A percentile compares a stretch with the other conserved stretches of the same genome.
Evolutionary conservation across 2,888 invertebrate species (phyloP).

Genomic region (Philonicus albiceps): DNA sequence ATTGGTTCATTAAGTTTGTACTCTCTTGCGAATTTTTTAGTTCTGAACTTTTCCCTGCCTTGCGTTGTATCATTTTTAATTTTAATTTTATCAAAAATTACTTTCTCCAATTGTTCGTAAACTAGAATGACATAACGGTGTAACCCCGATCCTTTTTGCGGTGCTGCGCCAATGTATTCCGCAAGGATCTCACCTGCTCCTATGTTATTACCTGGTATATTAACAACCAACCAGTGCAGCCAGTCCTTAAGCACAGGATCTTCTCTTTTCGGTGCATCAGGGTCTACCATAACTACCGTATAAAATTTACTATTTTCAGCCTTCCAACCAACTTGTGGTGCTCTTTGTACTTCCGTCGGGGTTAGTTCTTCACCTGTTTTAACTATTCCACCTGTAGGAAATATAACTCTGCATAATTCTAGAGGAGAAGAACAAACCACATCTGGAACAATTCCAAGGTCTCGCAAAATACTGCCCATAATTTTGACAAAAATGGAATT

Average conservation of each 20-base stretch:
- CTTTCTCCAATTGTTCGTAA: conserved; percentile 69
- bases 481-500: not conserved
- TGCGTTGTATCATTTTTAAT: not conserved
- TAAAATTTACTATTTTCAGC: conserved; percentile 67
- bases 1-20: conserved; percentile 79
- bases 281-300: conserved; percentile 80
- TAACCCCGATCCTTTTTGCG: conserved; percentile 70
- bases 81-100: conserved; percentile 58
- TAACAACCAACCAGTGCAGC: conserved; percentile 87
- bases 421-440: conserved; percentile 73
- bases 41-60: conserved; percentile 68
- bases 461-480: conserved; percentile 52
- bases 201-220: conserved; percentile 76
- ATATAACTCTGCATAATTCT: conserved; percentile 64
- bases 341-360: conserved; percentile 78
- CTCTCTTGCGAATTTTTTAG: conserved; percentile 75
- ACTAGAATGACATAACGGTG: conserved; percentile 72
- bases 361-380: conserved; percentile 76
- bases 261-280: conserved; percentile 70
- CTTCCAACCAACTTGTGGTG: conserved; percentile 65
- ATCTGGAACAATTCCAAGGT: conserved; percentile 76
- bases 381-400: conserved; percentile 63
- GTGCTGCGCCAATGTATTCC: conserved; percentile 81
- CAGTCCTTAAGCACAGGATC: conserved; percentile 82
- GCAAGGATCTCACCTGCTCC: conserved; percentile 75